A percentile compares a stretch with the other conserved stretches of the same genome.
Evolutionary conservation across 2,797 vertebrate species (phyloP).

Genomic region (Falco biarmicus): DNA sequence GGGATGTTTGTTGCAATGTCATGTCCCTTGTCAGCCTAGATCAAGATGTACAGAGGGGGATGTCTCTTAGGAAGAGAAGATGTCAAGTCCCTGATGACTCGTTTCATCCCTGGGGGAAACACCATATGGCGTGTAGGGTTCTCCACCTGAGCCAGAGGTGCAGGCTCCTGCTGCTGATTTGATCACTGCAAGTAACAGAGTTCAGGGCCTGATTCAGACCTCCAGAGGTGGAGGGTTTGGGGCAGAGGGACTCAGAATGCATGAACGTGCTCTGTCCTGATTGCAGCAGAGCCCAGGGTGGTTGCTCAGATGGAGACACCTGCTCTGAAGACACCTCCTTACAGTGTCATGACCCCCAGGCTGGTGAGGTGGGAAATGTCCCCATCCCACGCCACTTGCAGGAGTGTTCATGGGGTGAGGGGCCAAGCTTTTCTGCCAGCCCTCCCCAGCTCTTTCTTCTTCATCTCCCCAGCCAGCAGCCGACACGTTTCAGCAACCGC

Average conservation of each 20-base stretch:
- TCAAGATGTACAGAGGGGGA: not conserved
- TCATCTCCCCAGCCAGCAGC: constrained; percentile 88
- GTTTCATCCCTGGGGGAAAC: not conserved
- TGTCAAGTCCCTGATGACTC: not conserved
- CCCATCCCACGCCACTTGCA: accelerated
- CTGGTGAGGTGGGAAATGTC: not conserved
- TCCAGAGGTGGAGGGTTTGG: not conserved
- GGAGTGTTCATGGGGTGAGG: accelerated
- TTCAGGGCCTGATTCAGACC: not conserved
- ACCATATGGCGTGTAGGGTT: not conserved
- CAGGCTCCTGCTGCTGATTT: not conserved
- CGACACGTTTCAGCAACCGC: constrained; percentile 95
- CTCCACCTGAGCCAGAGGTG: not conserved
- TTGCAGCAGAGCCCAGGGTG: not conserved
- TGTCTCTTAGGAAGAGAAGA: no score
- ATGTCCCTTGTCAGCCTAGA: not conserved
- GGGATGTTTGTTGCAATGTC: not conserved
- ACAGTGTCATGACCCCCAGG: accelerated
- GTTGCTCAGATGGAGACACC: not conserved
- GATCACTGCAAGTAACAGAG: not conserved
- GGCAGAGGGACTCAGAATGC: not conserved
- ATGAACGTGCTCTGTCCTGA: not conserved
- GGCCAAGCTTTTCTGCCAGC: not conserved
- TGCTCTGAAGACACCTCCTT: not conserved
- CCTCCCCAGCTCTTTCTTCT: not conserved